Evolutionary conservation across 2,888 invertebrate genomes (phyloP).

Genomic region (Anagyrus pseudococci): DNA sequence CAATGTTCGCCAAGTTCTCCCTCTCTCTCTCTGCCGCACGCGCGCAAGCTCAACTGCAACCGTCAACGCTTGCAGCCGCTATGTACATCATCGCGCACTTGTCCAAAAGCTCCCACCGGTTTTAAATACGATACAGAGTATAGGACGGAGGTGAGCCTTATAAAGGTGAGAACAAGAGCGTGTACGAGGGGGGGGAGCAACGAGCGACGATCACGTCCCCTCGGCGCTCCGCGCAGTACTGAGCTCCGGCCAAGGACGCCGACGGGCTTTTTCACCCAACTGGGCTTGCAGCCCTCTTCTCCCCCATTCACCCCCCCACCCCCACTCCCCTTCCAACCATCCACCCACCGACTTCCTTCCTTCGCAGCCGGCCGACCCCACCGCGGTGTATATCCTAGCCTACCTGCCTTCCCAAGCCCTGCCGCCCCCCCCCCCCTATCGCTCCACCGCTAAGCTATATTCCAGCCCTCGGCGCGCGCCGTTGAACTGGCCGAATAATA

Average conservation of each 20-base stretch:
- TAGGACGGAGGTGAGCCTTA: too few species aligned
- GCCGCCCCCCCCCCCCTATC: too few species aligned
- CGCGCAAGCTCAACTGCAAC: neutral
- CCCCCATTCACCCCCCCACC: neutral
- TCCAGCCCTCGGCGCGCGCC: too few species aligned
- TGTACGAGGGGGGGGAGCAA: neutral
- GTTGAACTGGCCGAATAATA: too few species aligned
- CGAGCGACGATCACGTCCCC: neutral
- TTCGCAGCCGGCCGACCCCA: neutral
- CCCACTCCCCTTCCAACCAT: neutral
- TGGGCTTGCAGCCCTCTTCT: slow-evolving; percentile 5
- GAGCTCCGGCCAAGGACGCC: slow-evolving; percentile 24
- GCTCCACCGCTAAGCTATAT: too few species aligned
- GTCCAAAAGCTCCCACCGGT: neutral
- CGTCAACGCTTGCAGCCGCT: neutral
- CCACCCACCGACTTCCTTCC: neutral
- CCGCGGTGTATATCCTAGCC: too few species aligned
- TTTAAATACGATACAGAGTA: too few species aligned
- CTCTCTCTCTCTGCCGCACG: neutral
- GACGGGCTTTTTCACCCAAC: slow-evolving; percentile 18
- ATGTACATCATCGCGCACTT: neutral
- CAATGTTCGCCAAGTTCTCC: too few species aligned
- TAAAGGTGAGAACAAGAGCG: too few species aligned
- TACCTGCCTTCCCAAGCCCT: too few species aligned
- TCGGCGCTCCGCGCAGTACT: slow-evolving; percentile 17